These are phyloP conservation scores for Phodopus roborovskii DNA, from an alignment of 2,113 vertebrate species.

Conservation along the genomic window DNA sequence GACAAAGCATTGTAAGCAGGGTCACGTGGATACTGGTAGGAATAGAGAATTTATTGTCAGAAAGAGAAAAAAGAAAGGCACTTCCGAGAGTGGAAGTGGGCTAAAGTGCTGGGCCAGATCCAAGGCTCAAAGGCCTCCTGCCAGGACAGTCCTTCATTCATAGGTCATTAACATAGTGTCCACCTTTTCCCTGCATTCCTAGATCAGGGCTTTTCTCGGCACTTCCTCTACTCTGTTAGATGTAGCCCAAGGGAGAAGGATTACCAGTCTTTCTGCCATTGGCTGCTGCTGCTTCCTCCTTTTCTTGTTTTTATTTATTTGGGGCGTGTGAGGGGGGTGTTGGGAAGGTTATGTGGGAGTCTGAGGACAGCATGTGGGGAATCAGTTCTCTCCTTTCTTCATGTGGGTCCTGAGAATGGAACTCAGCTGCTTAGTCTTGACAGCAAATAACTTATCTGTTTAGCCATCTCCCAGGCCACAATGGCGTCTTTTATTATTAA, in stretches of 20 bases:
- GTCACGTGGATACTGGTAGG: neutral
- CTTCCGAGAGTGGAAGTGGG: slow-evolving; percentile 17
- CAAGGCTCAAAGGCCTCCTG: neutral
- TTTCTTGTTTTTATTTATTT: neutral
- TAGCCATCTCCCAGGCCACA: neutral
- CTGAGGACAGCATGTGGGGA: neutral
- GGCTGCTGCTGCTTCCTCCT: neutral
- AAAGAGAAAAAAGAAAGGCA: neutral
- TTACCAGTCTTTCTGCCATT: neutral
- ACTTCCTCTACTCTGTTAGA: neutral
- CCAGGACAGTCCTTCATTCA: neutral
- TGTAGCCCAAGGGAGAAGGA: neutral
- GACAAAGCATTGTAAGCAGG: neutral
- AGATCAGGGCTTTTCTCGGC: neutral
- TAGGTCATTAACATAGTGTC: neutral
- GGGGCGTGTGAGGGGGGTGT: neutral
- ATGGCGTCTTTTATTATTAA: neutral
- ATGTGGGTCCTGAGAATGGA: neutral
- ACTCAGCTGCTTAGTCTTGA: neutral
- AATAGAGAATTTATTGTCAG: neutral
- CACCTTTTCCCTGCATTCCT: neutral
- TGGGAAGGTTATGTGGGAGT: no score
- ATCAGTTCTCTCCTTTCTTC: neutral
- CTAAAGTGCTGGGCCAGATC: neutral
- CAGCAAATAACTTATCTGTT: no score